Percentiles rank a stretch among this genome's conserved stretches.
phyloP scores from a whole-genome alignment of 2,888 invertebrate genomes.

The Cephus sareptanus region DNA sequence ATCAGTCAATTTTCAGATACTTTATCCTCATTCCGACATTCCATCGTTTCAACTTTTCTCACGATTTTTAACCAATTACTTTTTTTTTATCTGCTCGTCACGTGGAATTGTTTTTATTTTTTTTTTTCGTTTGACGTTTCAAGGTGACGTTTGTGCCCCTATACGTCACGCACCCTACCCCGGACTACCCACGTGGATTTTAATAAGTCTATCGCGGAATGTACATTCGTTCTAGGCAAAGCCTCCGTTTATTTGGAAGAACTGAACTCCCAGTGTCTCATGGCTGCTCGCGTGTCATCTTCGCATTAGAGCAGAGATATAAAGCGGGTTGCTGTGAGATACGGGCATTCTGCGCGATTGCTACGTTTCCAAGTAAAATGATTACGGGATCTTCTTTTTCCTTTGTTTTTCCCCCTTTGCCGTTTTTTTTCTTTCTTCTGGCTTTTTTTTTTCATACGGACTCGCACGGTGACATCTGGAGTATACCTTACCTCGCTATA shows the following conservation, averaged over 20 bases:
- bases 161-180: too few species aligned
- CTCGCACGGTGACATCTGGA: neutral
- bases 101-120: too few species aligned
- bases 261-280: neutral
- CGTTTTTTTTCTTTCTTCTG: neutral
- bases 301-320: slow-evolving; percentile 44
- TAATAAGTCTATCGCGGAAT: neutral
- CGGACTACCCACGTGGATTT: neutral
- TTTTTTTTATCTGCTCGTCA: slow-evolving; percentile 9
- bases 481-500: neutral
- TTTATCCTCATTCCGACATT: neutral
- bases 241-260: neutral
- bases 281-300: slow-evolving; percentile 43
- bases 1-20: slow-evolving; percentile 18
- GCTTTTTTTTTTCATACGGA: neutral
- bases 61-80: slow-evolving; percentile 12
- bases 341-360: slow-evolving; percentile 30
- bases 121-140: too few species aligned
- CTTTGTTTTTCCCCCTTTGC: neutral
- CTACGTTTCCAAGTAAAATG: slow-evolving; percentile 41
- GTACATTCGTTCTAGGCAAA: neutral
- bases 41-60: neutral
- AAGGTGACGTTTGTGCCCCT: neutral
- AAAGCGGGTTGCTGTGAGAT: slow-evolving; percentile 35
- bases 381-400: slow-evolving; percentile 36